Evolutionary conservation across 2,888 invertebrate species (phyloP), one percentile per base, ranked within the genome.

Genomic region (Scotopteryx bipunctaria): DNA sequence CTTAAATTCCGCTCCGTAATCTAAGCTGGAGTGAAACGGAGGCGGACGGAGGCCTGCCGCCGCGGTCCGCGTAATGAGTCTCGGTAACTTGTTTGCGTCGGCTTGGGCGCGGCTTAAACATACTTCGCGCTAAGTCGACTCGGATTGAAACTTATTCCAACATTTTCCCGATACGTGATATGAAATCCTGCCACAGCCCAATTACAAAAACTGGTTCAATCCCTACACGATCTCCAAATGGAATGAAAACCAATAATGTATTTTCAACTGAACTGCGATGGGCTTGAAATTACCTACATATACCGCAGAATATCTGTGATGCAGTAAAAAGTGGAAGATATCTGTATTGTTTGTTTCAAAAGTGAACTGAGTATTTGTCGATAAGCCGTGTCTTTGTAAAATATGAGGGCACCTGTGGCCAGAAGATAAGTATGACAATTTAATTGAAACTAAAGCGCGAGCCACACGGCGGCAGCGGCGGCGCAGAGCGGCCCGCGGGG

Each of bases 351-450:
- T n/a, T 32, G 2, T 8, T 5, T 11, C n/a, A 1, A 11, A 13
- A 45, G 19, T 13, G 2, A 15, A 1, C 32, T 15, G 40, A 17
- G 32, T 23, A 3, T 13, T 38, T 33, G 11, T 3, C 5, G 5
- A 1, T 3, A 17, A 0, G 5, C 25, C 8, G 23, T 16, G 23
- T 27, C 13, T 14, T 37, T 33, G 29, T 41, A 27, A 49, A 23
- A 25, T 46, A 46, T 52, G 48, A 44, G 33, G 17, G 36, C 47
- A 56, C 53, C 59, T 56, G 59, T 41, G 47, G 13, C 36, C 16
- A 5, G 33, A 50, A 35, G 29, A n/a, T n/a, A n/a, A n/a, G n/a
- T 38, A 43, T 38, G 54, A 43, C 51, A 38, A 5, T 59, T 55
- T 51, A 56, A 51, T 50, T 47, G 54, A 38, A 44, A 40, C 40